Evolutionary conservation across 2,113 vertebrate species (phyloP).

Genomic region (Elachura formosa): DNA sequence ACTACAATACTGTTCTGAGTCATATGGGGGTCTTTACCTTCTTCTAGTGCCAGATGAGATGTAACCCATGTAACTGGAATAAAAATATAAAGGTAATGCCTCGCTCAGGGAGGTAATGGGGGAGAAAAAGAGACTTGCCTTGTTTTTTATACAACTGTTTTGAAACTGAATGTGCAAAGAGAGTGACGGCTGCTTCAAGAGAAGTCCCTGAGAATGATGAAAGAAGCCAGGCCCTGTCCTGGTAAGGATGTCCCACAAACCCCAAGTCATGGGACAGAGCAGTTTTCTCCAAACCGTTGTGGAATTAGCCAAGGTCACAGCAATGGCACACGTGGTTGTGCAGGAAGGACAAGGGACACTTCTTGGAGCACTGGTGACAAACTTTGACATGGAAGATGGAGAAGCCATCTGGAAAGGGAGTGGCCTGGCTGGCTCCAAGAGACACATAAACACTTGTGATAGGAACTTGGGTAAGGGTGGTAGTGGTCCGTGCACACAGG

Average conservation of each 20-base stretch:
- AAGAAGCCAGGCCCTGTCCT: background rate
- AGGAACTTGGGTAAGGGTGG: rapidly evolving
- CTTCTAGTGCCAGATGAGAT: background rate
- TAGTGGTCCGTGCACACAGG: background rate
- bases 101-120: background rate
- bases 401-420: background rate
- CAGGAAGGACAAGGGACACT: background rate
- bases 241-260: background rate
- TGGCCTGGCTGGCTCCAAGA: background rate
- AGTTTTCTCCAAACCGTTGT: background rate
- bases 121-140: background rate
- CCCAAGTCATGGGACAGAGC: rapidly evolving
- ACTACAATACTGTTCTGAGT: background rate
- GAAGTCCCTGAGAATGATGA: background rate
- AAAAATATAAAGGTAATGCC: background rate
- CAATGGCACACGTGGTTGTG: rapidly evolving
- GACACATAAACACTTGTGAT: background rate
- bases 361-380: background rate
- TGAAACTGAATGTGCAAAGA: background rate
- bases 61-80: background rate
- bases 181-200: background rate
- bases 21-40: background rate
- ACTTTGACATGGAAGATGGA: background rate
- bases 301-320: background rate
- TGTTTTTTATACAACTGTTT: background rate